Evolutionary conservation across 2,797 vertebrate species (phyloP), one percentile per base, ranked within the genome.

Genomic region (Antennarius maculatus): DNA sequence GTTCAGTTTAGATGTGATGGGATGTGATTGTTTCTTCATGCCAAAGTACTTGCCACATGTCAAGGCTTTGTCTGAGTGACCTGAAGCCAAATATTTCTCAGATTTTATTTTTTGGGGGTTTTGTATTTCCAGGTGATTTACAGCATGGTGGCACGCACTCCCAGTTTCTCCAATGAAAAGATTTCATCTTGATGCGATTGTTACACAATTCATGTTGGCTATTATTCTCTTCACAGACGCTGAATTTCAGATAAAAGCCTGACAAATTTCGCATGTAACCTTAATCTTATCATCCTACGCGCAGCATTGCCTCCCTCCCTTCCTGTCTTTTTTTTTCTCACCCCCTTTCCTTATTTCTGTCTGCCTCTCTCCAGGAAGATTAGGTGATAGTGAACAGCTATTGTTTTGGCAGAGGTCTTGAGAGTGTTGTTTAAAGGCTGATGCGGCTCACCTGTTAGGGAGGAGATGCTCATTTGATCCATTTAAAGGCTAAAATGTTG

Each of bases 401-500:
- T 93, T 93, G 90, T 94, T 93, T 93, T 86, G 81, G 66, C 37
- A 58, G 61, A 69, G 78, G 57, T 87, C 88, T 90, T 82, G 83
- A 88, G 81, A 81, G 68, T 76, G 54, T 87, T 84, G 85, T 91
- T 89, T 90, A 87, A 88, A 89, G 76, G 84, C 82, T 81, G 82
- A 83, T 83, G 74, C 73, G 66, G 86, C 89, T 92, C 89, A 90
- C 89, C 87, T 92, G 88, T 72, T 59, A 71, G 84, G 84, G 77
- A 79, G 64, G 79, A 90, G 84, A 89, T 87, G 86, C 89, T 88
- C 84, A 89, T 91, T 92, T 91, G 78, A 79, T 83, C 84, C 82
- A 76, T 93, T 93, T 92, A 92, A 90, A 89, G 89, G 85, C 90
- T 91, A 83, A 91, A 91, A 92, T 91, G 90, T 91, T 92, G 82